These are phyloP conservation scores for Carettochelys insculpta DNA, from an alignment of 2,113 vertebrate species.

Conservation along the genomic window DNA sequence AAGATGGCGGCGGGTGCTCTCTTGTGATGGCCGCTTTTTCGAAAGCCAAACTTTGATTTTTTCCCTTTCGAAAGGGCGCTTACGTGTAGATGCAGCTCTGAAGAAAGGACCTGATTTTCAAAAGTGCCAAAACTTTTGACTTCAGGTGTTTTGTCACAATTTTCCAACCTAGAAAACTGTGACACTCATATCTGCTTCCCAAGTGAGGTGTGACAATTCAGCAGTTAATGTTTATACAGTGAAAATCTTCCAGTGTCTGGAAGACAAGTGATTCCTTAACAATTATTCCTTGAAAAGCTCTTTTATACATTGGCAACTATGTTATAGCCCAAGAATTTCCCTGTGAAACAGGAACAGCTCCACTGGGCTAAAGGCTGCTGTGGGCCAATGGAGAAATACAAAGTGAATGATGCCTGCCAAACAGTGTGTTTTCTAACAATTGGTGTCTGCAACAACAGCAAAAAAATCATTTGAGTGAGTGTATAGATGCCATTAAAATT, in stretches of 20 bases:
- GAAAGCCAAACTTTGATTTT: too few relatives aligned
- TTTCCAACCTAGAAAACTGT: not conserved
- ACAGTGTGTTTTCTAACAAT: not conserved
- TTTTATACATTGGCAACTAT: not conserved
- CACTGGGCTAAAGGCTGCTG: not conserved
- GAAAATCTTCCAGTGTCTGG: not conserved
- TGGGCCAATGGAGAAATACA: not conserved
- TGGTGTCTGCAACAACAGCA: not conserved
- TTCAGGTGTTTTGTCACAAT: not conserved
- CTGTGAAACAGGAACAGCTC: not conserved
- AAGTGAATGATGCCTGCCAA: not conserved
- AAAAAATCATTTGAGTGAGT: not conserved
- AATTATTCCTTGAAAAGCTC: not conserved
- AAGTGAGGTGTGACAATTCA: not conserved
- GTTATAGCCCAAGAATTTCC: not conserved
- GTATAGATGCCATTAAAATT: not conserved
- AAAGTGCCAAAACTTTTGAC: not conserved
- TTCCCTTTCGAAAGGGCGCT: too few relatives aligned
- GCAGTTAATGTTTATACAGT: not conserved
- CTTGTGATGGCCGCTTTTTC: too few relatives aligned
- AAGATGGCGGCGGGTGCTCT: too few relatives aligned
- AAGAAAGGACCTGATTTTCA: not conserved
- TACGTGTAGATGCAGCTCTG: too few relatives aligned
- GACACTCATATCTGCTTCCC: not conserved
- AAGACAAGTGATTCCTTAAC: not conserved